phyloP scores from a whole-genome alignment of 2,113 vertebrate species.

The Tympanuchus pallidicinctus region DNA sequence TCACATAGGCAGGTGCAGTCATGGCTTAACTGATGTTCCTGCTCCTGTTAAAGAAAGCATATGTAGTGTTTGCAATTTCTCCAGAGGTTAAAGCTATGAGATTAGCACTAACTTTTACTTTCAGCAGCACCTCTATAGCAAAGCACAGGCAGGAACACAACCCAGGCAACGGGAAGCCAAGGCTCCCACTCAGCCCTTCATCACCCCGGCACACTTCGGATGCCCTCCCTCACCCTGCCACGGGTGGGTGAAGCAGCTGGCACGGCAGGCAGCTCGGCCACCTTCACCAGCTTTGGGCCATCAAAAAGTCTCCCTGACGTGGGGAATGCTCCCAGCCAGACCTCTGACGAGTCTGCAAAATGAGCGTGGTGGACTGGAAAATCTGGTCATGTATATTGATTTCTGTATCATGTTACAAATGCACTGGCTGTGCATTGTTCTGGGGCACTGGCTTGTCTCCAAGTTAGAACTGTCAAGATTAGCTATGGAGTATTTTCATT shows the following conservation, averaged over 20 bases:
- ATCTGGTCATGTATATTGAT: constrained; percentile 52
- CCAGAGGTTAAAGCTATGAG: background rate
- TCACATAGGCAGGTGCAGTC: accelerated
- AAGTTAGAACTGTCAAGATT: constrained; percentile 34
- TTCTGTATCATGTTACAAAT: constrained; percentile 29
- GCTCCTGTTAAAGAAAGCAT: background rate
- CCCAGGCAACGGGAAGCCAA: background rate
- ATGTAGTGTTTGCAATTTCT: background rate
- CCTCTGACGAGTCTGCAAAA: background rate
- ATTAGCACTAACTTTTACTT: background rate
- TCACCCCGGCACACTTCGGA: accelerated
- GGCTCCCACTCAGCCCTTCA: background rate
- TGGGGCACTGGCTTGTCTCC: background rate
- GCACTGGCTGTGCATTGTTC: background rate
- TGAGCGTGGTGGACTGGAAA: constrained; percentile 33
- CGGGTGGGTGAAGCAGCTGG: background rate
- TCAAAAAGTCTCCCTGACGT: background rate
- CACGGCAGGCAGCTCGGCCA: background rate
- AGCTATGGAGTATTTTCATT: constrained; percentile 5
- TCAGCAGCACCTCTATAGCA: background rate
- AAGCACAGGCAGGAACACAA: background rate
- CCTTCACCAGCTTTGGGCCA: constrained; percentile 2
- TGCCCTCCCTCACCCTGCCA: background rate
- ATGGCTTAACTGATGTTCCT: background rate
- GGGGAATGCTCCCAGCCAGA: constrained; percentile 32